Percentiles rank a stretch among this genome's conserved stretches.
These are phyloP conservation scores for Trissolcus basalis DNA, from an alignment of 1,140 invertebrate species.

Conservation along the genomic window DNA sequence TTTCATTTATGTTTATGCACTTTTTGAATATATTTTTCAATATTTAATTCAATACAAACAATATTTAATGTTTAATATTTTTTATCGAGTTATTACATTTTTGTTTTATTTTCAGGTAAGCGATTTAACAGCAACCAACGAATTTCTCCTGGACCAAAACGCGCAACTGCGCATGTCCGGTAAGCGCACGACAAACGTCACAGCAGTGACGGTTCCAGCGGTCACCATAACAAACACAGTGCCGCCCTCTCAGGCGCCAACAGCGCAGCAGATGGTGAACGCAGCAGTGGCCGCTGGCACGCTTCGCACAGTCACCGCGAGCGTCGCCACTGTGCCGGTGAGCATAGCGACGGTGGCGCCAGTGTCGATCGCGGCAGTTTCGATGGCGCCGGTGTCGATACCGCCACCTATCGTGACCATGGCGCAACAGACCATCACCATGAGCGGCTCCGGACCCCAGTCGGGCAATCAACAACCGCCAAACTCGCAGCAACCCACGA, in stretches of 20 bases:
- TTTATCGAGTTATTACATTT: no score
- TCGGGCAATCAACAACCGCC: constrained; percentile 71
- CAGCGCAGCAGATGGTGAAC: constrained; percentile 75
- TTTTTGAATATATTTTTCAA: neutral
- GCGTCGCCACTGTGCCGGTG: constrained; percentile 81
- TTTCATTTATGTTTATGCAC: no score
- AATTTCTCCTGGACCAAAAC: constrained; percentile 88
- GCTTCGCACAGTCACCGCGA: constrained; percentile 79
- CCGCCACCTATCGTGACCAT: constrained; percentile 80
- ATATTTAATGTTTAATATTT: no score
- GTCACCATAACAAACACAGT: constrained; percentile 79
- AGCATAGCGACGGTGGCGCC: constrained; percentile 79
- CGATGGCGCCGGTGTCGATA: constrained; percentile 78
- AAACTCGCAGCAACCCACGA: constrained; percentile 70
- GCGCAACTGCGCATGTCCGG: constrained; percentile 83
- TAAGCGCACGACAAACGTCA: constrained; percentile 76
- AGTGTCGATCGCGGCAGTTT: constrained; percentile 78
- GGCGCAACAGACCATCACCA: constrained; percentile 75
- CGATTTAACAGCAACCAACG: constrained; percentile 87
- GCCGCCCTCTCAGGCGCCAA: constrained; percentile 74
- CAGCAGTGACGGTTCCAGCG: constrained; percentile 78
- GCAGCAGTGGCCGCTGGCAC: constrained; percentile 74
- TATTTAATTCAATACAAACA: neutral
- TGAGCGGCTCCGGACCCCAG: constrained; percentile 72
- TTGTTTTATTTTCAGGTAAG: constrained; percentile 77